Evolutionary conservation across 2,113 vertebrate genomes (phyloP).

Genomic region (Anguilla japonica): DNA sequence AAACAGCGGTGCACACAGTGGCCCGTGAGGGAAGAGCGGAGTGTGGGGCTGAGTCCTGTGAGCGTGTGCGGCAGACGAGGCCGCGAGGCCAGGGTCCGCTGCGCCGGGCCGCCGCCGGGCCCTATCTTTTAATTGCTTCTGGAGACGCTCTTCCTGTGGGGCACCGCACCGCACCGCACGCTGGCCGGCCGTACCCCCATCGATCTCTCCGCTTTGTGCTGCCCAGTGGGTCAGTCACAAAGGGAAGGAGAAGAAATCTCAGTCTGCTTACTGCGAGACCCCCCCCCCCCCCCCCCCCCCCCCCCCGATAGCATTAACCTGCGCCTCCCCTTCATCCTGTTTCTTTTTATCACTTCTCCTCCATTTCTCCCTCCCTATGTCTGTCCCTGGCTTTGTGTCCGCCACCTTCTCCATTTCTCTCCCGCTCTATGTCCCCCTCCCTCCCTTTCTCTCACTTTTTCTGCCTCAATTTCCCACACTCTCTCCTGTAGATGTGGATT

Average conservation of each 20-base stretch:
- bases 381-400: background rate
- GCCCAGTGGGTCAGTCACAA: constrained; percentile 12
- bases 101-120: background rate
- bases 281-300: background rate
- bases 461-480: background rate
- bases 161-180: background rate
- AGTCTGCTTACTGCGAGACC: background rate
- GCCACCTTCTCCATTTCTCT: background rate
- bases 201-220: constrained; percentile 13
- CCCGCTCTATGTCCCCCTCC: background rate
- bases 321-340: background rate
- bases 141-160: constrained; percentile 18
- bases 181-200: background rate
- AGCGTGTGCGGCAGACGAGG: background rate
- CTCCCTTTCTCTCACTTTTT: background rate
- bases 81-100: background rate
- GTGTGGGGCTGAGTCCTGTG: background rate
- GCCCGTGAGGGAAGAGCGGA: background rate
- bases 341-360: background rate
- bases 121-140: constrained; percentile 19
- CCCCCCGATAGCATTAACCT: background rate
- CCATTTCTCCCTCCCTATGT: background rate
- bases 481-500: background rate
- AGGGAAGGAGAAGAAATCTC: background rate
- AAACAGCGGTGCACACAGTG: too few relatives aligned